Evolutionary conservation across 2,888 invertebrate species (phyloP), one percentile per base, ranked within the genome.

Genomic region (Macroteleia sp.): DNA sequence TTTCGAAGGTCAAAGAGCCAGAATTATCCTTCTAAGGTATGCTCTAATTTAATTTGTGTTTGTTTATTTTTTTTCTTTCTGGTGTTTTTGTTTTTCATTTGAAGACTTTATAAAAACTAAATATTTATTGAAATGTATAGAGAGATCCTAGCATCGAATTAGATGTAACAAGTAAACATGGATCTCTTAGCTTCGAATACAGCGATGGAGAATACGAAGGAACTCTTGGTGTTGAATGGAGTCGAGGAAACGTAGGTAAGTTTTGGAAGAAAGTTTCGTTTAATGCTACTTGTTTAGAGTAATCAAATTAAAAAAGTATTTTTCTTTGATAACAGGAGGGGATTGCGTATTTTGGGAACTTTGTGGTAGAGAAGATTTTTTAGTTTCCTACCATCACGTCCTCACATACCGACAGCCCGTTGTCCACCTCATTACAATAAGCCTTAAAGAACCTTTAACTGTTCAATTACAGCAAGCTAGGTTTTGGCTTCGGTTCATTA

Each of bases 401-500:
- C 93, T 96, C 32, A 91, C 89, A 34, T 89, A 89, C 66, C 87
- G 91, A 66, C 90, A 89, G 79, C 89, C 91, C 48, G 82, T 77
- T 36, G 90, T 94, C 22, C 94, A 95, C 86, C 92, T 95, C 25
- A 93, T 96, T 73, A 92, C 95, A 52, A 95, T 95, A 91, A 94
- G 93, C 86, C 92, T 95, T 50, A 92, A 93, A 81, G 95, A 96
- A 85, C 92, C 95, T 4, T 92, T 95, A 6, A 93, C 93, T 42
- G 94, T 95, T 77, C 95, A 95, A 89, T 90, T 95, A 25, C 94
- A 94, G 78, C 94, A 94, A 89, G 93, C 95, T 25, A 92, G 93
- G 83, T 96, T 95, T 91, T 96, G 96, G 96, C 91, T 96, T 69
- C 94, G 95, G 84, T 96, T 96, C 90, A 92, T 96, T 67, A 93